These are phyloP conservation scores for Argentina silus DNA, from an alignment of 2,797 vertebrate species.

Conservation along the genomic window DNA sequence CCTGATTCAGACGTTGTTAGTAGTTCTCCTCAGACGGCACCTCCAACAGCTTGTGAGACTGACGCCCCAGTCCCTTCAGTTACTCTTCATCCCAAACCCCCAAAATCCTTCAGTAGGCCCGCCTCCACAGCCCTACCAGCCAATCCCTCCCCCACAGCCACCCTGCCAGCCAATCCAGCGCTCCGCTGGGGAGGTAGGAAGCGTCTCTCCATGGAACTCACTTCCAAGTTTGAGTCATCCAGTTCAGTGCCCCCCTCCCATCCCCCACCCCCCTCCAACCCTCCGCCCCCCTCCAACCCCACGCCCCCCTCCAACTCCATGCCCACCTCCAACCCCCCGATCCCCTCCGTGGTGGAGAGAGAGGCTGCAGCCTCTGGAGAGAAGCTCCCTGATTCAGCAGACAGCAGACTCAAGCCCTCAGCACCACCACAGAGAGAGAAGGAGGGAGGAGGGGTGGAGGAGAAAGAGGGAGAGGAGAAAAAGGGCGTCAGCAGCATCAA, in stretches of 20 bases:
- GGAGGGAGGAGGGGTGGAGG: constrained; percentile 25
- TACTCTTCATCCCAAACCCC: neutral
- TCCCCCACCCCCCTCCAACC: neutral
- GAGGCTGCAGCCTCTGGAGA: neutral
- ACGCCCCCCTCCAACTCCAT: constrained; percentile 50
- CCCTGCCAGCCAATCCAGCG: constrained; percentile 21
- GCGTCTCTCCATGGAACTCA: constrained; percentile 84
- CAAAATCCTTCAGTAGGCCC: neutral
- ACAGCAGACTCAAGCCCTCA: constrained; percentile 16
- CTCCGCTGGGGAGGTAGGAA: constrained; percentile 69
- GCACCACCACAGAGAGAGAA: constrained; percentile 36
- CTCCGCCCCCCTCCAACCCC: constrained; percentile 29
- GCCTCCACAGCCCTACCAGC: neutral
- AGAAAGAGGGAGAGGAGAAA: constrained; percentile 46
- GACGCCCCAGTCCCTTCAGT: neutral
- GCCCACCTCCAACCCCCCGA: constrained; percentile 9
- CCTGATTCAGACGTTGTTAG: neutral
- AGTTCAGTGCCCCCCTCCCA: constrained; percentile 56
- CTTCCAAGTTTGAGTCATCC: constrained; percentile 81
- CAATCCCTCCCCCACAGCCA: neutral
- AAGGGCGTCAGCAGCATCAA: constrained; percentile 69
- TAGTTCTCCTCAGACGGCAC: neutral
- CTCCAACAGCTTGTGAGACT: neutral
- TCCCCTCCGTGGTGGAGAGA: neutral
- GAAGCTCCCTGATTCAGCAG: constrained; percentile 10